Base-by-base conservation (phyloP, 37 sponge, comb jelly and placozoan species). In the Halichondria panicea region DNA sequence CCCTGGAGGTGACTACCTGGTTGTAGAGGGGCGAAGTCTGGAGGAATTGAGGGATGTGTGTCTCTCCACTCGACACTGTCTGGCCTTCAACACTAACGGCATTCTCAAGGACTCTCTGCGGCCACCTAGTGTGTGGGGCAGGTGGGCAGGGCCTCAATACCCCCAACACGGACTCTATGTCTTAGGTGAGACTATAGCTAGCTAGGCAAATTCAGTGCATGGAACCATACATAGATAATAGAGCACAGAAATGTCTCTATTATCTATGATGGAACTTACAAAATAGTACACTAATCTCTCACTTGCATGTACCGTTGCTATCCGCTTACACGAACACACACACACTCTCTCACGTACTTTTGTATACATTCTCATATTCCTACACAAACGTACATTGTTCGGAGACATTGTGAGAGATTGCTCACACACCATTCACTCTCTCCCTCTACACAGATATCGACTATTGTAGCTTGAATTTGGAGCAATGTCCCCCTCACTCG, bases 71-170 rank as follows among this genome's bases (percentile, higher is more conserved):
- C 43, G 69, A 31, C 24, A 50, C 37, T 91, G 91, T 37, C 35
- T 91, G 0, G 89, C 70, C 8, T 89, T 82, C 75, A 89, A 83
- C 55, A 79, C 84, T 0, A 83, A 89, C 61, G 89, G 89, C 3
- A 31, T 74, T 0, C 75, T 89, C 44, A 89, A 89, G 75, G 45
- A 62, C 25, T 60, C 60, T 35, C 68, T 89, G 3, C 41, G 18
- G 11, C 84, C 84, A 22, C 80, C 89, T 3, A 13, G 32, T 0
- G 27, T 61, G 3, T 83, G 89, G 84, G 25, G 36, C 43, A 31
- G 25, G 2, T 88, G 84, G 84, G 73, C 84, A 8, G n/a, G n/a
- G n/a, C n/a, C n/a, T n/a, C 32, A 30, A 9, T 27, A 70, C 19
- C 30, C 59, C 33, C 36, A 71, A 0, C 60, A 62, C 43, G 91